Evolutionary conservation across 2,113 vertebrate species (phyloP), one percentile per base, ranked within the genome.

Genomic region (Platycercus adscitus): DNA sequence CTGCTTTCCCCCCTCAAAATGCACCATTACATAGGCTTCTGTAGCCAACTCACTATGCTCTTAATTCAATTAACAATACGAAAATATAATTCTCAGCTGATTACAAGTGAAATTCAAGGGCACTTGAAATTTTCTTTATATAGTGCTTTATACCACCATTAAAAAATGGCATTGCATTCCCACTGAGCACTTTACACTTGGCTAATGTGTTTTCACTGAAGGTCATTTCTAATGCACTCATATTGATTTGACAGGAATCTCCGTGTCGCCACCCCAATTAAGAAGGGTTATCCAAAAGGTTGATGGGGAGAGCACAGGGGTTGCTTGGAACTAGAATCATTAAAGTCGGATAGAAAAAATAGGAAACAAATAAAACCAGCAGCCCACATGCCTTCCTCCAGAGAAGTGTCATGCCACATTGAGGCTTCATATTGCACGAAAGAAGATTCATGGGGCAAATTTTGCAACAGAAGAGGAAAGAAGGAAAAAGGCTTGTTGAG

Each of bases 361-460:
- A 82, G 41, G 49, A 31, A 55, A 63, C 10, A n/a, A 35, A 53
- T 43, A 13, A 81, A 81, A 64, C 44, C 11, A 2, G 55, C 33
- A 64, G 37, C 43, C 63, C 11, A 5, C 37, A 10, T 6, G 7
- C 33, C 33, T 88, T 82, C 64, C 43, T 29, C 29, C 5, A 3
- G 33, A n/a, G 13, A 56, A 39, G 14, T 4, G 4, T 23, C 17
- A 2, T 7, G 24, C 6, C 11, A 4, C 17, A 9, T 2, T 17
- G 76, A 68, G 55, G 39, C 14, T 14, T 35, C 28, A 9, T 7
- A 4, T 46, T 35, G 18, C 31, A 60, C 9, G 11, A 17, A 52
- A 65, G 20, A 61, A 46, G 31, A 35, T 31, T 18, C 11, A 35
- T 1, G 1, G n/a, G 25, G 26, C 4, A 61, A 35, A 84, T 41